Base-by-base conservation (phyloP, 2,113 vertebrate genomes). In the Microtus montanus region DNA sequence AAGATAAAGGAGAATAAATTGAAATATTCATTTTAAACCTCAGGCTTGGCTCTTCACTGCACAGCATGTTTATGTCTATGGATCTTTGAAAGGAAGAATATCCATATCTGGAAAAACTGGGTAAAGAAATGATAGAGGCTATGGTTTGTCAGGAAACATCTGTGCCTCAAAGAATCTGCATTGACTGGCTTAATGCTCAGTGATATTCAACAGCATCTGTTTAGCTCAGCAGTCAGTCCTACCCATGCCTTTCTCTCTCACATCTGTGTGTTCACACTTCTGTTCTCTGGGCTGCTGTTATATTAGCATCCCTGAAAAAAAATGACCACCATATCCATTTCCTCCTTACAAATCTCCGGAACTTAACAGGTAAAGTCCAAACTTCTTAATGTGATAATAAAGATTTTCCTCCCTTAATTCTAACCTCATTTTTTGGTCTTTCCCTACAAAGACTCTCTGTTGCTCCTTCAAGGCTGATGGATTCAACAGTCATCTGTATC, bases 11-110 rank as follows among this genome's bases (percentile, higher is more conserved):
- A 64, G 64, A 89, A 82, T 9, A 78, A 80, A 63, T 8, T 66
- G 71, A 52, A 64, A 68, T 63, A 1, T 26, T 79, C 19, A 64
- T 75, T 83, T 85, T 61, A 78, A 87, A 84, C 20, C 33, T 15
- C 66, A 52, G 68, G 7, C 66, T 92, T n/a, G 61, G 9, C 66
- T 94, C 35, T 90, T 83, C 54, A 75, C 84, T 15, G 61, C 8
- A 70, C 2, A 33, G 41, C 10, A 15, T 2, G 15, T 41, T 75
- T 83, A 30, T 63, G 47, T 33, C 38, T 38, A 58, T 64, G 33
- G 20, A 80, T 38, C 82, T 91, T 54, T 94, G 22, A 88, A 95
- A 95, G 58, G 44, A 80, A 82, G 19, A 85, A 41, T 52, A 38
- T 6, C 61, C 61, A 33, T 7, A 52, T 35, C 30, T 89, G 73